A percentile compares a stretch with the other conserved stretches of the same genome.
Conservation (phyloP, 1,140 invertebrate genomes). For the Drosophila tristis region DNA sequence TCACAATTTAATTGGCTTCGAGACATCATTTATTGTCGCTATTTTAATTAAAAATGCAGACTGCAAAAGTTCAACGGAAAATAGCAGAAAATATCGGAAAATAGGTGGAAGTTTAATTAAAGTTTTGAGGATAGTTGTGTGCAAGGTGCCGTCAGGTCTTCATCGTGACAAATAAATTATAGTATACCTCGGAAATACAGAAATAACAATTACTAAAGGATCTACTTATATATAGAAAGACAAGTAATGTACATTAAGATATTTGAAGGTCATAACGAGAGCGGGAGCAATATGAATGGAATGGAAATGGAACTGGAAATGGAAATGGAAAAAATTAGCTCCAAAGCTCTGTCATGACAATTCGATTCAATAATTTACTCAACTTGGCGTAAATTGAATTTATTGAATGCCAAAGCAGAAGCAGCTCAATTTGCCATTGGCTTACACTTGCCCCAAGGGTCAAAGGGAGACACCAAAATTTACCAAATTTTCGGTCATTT, state of each 20-base stretch:
- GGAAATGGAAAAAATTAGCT: conserved; percentile 7
- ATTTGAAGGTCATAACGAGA: conserved; percentile 11
- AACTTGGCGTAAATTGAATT: conserved; percentile 50
- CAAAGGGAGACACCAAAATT: conserved; percentile 15
- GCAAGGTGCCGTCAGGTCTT: too few species aligned
- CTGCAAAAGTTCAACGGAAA: background rate
- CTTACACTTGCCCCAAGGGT: conserved; percentile 3
- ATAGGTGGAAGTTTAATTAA: too few species aligned
- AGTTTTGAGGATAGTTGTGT: too few species aligned
- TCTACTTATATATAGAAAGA: background rate
- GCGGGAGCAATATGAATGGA: background rate
- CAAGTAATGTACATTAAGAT: conserved; percentile 6
- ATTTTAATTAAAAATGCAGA: conserved; percentile 5
- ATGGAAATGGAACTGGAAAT: background rate
- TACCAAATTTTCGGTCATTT: conserved; percentile 15
- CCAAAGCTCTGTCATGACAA: conserved; percentile 12
- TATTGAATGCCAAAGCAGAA: conserved; percentile 39
- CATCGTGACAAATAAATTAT: too few species aligned
- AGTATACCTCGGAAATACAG: too few species aligned
- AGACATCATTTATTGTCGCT: background rate
- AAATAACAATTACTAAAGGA: background rate
- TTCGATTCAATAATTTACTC: conserved; percentile 41
- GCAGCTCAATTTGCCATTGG: conserved; percentile 45
- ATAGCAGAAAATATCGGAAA: too few species aligned
- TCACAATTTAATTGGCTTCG: conserved; percentile 8